phyloP scores from a whole-genome alignment of 2,888 invertebrate genomes.

The Mallateleia sp. region DNA sequence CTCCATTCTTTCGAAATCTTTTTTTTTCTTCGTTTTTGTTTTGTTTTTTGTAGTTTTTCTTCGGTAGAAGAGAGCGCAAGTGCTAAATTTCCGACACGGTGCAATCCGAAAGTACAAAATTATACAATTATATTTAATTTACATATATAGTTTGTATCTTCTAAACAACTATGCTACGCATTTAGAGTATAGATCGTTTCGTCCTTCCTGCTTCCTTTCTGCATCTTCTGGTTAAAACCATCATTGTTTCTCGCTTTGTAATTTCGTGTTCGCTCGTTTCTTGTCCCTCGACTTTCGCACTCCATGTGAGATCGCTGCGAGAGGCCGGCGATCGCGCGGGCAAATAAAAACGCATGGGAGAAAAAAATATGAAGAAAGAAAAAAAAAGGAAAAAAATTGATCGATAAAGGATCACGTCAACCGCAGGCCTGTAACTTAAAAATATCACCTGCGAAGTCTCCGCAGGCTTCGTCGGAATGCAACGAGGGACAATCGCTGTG shows the following conservation, averaged over 20 bases:
- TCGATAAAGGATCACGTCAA: constrained; percentile 55
- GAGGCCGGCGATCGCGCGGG: constrained; percentile 75
- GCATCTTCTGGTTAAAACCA: constrained; percentile 13
- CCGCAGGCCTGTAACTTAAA: constrained; percentile 83
- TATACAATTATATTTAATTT: constrained; percentile 73
- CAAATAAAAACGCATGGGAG: constrained; percentile 57
- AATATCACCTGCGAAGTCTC: constrained; percentile 86
- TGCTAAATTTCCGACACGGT: constrained; percentile 63
- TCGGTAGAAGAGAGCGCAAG: constrained; percentile 63
- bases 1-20: no score
- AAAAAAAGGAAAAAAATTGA: no score
- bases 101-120: constrained; percentile 75
- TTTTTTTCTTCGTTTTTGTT: constrained; percentile 32
- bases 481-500: constrained; percentile 82
- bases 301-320: constrained; percentile 85
- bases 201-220: constrained; percentile 53
- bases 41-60: constrained; percentile 43
- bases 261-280: constrained; percentile 57
- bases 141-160: constrained; percentile 48
- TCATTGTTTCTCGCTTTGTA: constrained; percentile 31
- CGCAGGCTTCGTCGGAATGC: constrained; percentile 85
- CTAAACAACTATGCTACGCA: constrained; percentile 62
- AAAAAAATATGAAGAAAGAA: constrained; percentile 40
- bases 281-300: constrained; percentile 84
- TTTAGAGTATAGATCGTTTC: constrained; percentile 58